Evolutionary conservation across 2,888 invertebrate genomes (phyloP).

Genomic region (Heteromyza rotundicornis): DNA sequence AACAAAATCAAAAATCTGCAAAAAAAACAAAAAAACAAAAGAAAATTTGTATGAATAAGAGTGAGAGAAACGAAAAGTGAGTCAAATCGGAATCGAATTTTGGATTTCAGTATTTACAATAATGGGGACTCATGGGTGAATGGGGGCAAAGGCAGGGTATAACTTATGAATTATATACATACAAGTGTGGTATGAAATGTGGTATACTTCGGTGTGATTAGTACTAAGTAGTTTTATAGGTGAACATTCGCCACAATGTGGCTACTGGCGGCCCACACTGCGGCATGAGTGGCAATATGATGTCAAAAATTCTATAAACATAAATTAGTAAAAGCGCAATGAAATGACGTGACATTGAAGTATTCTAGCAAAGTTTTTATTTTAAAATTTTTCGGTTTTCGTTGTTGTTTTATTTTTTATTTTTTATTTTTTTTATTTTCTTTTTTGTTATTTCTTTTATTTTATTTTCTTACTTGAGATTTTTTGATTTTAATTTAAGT

Average conservation of each 20-base stretch:
- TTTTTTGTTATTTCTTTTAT: background rate
- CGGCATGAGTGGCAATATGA: background rate
- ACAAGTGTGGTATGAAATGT: background rate
- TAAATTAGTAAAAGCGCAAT: slow-evolving; percentile 22
- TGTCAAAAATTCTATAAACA: slow-evolving; percentile 22
- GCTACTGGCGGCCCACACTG: background rate
- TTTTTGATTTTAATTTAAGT: background rate
- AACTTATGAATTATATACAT: slow-evolving; percentile 1
- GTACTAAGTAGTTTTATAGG: background rate
- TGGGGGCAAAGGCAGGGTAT: background rate
- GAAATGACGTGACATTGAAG: slow-evolving; percentile 18
- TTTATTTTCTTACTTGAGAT: too few relatives aligned
- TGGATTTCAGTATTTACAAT: too few relatives aligned
- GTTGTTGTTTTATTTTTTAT: background rate
- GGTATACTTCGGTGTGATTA: background rate
- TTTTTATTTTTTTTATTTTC: background rate
- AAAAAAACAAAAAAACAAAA: slow-evolving; percentile 43
- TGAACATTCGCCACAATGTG: background rate
- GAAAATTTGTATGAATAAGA: slow-evolving; percentile 29
- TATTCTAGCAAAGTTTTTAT: background rate
- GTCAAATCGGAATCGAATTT: background rate
- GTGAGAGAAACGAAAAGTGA: slow-evolving; percentile 19
- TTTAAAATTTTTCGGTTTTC: too few relatives aligned
- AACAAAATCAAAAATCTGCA: slow-evolving; percentile 60
- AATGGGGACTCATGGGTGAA: background rate